Evolutionary conservation across 2,113 vertebrate genomes (phyloP).

Genomic region (Sceloporus undulatus): DNA sequence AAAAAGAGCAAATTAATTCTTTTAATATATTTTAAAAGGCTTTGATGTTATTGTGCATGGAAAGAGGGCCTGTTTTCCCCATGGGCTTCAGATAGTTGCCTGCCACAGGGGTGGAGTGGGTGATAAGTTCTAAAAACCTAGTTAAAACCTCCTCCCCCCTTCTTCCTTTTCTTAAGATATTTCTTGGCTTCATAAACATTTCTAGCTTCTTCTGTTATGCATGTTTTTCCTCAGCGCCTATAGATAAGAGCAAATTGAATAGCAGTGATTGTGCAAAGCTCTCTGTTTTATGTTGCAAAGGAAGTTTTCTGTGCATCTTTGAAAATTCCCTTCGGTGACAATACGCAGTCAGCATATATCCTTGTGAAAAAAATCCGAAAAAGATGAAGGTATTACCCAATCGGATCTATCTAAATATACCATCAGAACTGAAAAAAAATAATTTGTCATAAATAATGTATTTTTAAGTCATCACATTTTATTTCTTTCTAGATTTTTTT

Average conservation of each 20-base stretch:
- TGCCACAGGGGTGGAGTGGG: constrained; percentile 26
- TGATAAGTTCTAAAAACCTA: constrained; percentile 26
- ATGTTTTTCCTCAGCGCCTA: constrained; percentile 15
- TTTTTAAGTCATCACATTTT: constrained; percentile 34
- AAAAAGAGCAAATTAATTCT: constrained; percentile 53
- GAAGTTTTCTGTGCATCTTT: neutral
- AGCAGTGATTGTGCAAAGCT: constrained; percentile 26
- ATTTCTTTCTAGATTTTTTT: constrained; percentile 6
- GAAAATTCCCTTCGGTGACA: neutral
- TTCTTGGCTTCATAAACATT: constrained; percentile 47
- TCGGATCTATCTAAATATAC: constrained; percentile 31
- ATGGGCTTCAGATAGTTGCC: constrained; percentile 38
- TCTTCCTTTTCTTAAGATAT: neutral
- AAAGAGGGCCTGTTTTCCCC: constrained; percentile 38
- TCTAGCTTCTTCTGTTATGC: neutral
- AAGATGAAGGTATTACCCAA: constrained; percentile 33
- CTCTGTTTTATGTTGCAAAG: constrained; percentile 20
- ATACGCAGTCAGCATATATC: constrained; percentile 20
- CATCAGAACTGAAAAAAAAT: constrained; percentile 27
- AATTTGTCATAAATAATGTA: constrained; percentile 36
- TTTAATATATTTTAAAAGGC: constrained; percentile 37
- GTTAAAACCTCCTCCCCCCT: constrained; percentile 7
- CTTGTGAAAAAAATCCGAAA: constrained; percentile 44
- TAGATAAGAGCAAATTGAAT: constrained; percentile 4
- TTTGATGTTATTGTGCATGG: constrained; percentile 53